These are phyloP conservation scores for Stratiolaelaps scimitus DNA, from an alignment of 1,140 invertebrate species.

Conservation along the genomic window DNA sequence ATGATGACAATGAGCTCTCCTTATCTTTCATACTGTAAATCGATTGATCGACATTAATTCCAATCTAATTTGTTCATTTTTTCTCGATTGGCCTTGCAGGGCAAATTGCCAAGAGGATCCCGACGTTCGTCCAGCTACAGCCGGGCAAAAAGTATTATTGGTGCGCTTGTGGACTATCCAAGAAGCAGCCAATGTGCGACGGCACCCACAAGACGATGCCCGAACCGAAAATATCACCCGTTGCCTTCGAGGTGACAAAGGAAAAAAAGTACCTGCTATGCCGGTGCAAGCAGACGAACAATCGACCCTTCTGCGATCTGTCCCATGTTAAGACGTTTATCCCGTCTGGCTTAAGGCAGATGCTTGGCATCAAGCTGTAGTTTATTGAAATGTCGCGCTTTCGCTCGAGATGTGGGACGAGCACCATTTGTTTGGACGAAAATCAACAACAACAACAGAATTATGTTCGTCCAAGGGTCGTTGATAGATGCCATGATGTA, in stretches of 20 bases:
- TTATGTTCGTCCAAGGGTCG: no score
- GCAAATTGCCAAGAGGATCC: conserved; percentile 33
- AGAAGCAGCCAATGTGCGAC: conserved; percentile 42
- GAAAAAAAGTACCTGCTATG: conserved; percentile 32
- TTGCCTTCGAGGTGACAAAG: conserved; percentile 31
- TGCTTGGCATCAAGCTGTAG: conserved; percentile 6
- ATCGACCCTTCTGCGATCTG: conserved; percentile 35
- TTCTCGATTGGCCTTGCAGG: conserved; percentile 3
- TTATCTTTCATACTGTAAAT: no score
- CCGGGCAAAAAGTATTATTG: conserved; percentile 38
- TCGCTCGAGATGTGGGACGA: no score
- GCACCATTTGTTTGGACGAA: no score
- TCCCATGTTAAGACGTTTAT: conserved; percentile 34
- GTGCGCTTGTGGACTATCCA: conserved; percentile 41
- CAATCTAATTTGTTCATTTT: not conserved
- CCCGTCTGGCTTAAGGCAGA: not conserved
- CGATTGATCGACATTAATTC: no score
- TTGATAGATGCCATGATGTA: no score
- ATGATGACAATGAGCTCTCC: no score
- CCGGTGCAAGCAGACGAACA: conserved; percentile 35
- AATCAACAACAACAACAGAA: no score
- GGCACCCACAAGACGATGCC: conserved; percentile 36
- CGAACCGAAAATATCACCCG: conserved; percentile 29
- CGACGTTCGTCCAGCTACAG: conserved; percentile 35
- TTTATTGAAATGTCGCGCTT: no score